Evolutionary conservation across 2,888 invertebrate genomes (phyloP).

Genomic region (Bruchidius siliquastri): DNA sequence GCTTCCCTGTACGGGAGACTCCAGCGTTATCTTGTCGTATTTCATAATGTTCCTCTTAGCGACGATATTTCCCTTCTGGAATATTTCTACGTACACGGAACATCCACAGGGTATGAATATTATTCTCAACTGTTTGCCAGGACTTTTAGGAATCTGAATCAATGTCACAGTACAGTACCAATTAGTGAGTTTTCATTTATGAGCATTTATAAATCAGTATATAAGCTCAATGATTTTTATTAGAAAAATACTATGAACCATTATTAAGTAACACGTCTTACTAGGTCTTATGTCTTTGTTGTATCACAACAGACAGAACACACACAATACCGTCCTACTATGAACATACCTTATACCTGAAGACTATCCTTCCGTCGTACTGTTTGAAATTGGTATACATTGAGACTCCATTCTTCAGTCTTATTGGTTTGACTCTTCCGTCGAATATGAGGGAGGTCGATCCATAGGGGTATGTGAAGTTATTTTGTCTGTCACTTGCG

Average conservation of each 20-base stretch:
- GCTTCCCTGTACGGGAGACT: constrained; percentile 44
- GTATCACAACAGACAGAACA: too few species aligned
- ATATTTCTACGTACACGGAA: constrained; percentile 49
- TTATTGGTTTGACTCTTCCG: constrained; percentile 36
- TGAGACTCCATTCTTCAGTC: constrained; percentile 50
- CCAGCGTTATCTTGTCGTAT: constrained; percentile 46
- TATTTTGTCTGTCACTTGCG: constrained; percentile 50
- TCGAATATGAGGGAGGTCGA: constrained; percentile 43
- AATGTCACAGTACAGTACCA: too few species aligned
- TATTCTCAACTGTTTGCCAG: constrained; percentile 37
- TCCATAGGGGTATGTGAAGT: constrained; percentile 51
- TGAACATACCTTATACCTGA: constrained; percentile 50
- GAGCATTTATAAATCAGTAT: too few species aligned
- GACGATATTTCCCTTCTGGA: constrained; percentile 43
- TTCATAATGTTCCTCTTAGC: constrained; percentile 45
- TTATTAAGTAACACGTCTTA: too few species aligned
- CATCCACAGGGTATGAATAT: constrained; percentile 56
- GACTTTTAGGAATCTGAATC: constrained; percentile 33
- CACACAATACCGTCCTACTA: not conserved
- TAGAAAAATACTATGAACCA: too few species aligned
- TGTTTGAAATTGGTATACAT: constrained; percentile 50
- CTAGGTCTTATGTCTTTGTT: too few species aligned
- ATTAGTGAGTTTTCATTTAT: too few species aligned
- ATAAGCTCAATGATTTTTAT: too few species aligned
- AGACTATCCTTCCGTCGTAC: constrained; percentile 52